Evolutionary conservation across 2,113 vertebrate species (phyloP).

Genomic region (Phylloscopus trochiloides): DNA sequence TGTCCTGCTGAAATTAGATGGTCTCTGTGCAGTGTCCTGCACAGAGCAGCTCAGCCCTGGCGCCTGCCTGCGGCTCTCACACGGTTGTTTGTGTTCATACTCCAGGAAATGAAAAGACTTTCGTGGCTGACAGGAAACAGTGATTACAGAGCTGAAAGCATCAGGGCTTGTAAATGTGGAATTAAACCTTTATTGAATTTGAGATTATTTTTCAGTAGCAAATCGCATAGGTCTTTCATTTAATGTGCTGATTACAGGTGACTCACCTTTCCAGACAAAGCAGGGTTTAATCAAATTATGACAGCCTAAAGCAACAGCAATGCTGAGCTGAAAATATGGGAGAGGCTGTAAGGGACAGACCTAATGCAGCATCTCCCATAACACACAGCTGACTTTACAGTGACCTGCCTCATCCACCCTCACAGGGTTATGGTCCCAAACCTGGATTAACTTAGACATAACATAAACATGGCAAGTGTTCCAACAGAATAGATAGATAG

Average conservation of each 20-base stretch:
- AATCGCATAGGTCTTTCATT: not conserved
- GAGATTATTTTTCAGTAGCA: not conserved
- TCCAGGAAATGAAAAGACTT: not conserved
- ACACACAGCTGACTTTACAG: not conserved
- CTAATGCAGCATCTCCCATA: not conserved
- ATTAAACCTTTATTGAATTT: slow-evolving; percentile 3
- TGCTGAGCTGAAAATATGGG: not conserved
- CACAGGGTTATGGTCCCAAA: not conserved
- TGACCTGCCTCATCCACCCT: not conserved
- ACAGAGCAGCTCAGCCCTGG: not conserved
- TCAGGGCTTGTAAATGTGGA: not conserved
- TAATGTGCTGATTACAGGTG: slow-evolving; percentile 22
- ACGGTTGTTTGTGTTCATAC: not conserved
- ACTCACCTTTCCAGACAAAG: slow-evolving; percentile 26
- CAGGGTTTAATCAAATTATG: slow-evolving; percentile 12
- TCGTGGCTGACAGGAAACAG: not conserved
- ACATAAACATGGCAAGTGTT: not conserved
- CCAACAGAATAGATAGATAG: not conserved
- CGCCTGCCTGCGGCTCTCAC: fast-evolving
- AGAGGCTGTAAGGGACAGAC: not conserved
- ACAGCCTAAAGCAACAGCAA: not conserved
- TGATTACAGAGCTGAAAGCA: not conserved
- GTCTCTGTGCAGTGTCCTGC: not conserved
- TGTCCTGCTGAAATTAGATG: not conserved
- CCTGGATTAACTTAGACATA: not conserved